Conservation (phyloP, 2,888 invertebrate species). For the Lycophotia porphyrea region DNA sequence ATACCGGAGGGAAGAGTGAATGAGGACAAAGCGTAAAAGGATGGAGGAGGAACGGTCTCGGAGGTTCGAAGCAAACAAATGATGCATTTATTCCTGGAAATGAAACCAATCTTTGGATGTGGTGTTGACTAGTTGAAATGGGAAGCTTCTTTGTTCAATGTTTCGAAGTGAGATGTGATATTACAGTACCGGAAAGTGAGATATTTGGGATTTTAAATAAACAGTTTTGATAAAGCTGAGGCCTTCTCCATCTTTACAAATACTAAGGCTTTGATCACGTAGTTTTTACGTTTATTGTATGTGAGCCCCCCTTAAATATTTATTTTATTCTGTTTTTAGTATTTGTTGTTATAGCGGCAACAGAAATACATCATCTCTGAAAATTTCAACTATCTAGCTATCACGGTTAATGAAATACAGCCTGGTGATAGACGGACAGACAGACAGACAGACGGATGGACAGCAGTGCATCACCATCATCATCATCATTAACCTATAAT, state of each 20-base stretch:
- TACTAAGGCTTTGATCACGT: neutral
- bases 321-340: too few species aligned
- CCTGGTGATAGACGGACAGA: too few species aligned
- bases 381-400: too few species aligned
- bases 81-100: constrained; percentile 34
- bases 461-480: too few species aligned
- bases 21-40: constrained; percentile 57
- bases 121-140: constrained; percentile 15
- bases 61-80: constrained; percentile 54
- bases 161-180: constrained; percentile 1
- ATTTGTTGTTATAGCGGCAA: too few species aligned
- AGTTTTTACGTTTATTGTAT: too few species aligned
- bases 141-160: constrained; percentile 14
- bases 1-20: constrained; percentile 62
- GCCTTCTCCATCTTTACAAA: neutral
- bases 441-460: too few species aligned
- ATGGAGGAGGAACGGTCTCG: constrained; percentile 36
- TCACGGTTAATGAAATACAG: too few species aligned
- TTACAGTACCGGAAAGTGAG: neutral
- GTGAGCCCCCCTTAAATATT: too few species aligned
- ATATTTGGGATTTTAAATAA: neutral
- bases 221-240: neutral
- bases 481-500: too few species aligned
- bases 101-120: constrained; percentile 44
- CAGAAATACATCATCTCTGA: too few species aligned